Evolutionary conservation across 2,797 vertebrate genomes (phyloP).

Genomic region (Manis pentadactyla): DNA sequence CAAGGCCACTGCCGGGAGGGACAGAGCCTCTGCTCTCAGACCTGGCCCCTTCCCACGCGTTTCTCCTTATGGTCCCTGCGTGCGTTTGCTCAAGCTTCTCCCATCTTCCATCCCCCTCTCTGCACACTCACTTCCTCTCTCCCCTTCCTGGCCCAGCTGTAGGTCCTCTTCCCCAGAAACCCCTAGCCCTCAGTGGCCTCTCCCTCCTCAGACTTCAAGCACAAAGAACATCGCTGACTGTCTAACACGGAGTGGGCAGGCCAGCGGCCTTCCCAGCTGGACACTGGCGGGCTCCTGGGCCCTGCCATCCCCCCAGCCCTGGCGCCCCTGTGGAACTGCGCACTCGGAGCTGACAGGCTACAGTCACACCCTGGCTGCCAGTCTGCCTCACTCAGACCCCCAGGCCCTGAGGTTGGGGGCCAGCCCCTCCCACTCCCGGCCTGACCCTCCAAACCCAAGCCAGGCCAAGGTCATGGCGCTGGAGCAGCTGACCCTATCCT

Average conservation of each 20-base stretch:
- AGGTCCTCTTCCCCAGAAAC: neutral
- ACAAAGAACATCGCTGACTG: fast-evolving
- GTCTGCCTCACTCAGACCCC: neutral
- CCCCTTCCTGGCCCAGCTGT: neutral
- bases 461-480: neutral
- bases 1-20: neutral
- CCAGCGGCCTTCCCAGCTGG: neutral
- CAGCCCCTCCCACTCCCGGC: neutral
- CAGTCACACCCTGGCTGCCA: neutral
- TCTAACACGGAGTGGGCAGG: fast-evolving
- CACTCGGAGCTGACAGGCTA: neutral
- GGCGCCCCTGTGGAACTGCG: too few species aligned
- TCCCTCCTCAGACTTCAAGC: neutral
- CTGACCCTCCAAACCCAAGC: neutral
- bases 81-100: too few species aligned
- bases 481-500: neutral
- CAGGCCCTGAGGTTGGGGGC: neutral
- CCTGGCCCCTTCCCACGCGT: neutral
- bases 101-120: neutral
- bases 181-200: fast-evolving
- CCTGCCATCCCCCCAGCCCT: fast-evolving
- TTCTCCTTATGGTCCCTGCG: neutral
- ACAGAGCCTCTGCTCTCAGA: too few species aligned
- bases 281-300: fast-evolving
- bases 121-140: neutral